Percentiles rank a stretch among this genome's conserved stretches.
These are phyloP conservation scores for Tribolium madens DNA, from an alignment of 1,140 invertebrate genomes.

Conservation along the genomic window DNA sequence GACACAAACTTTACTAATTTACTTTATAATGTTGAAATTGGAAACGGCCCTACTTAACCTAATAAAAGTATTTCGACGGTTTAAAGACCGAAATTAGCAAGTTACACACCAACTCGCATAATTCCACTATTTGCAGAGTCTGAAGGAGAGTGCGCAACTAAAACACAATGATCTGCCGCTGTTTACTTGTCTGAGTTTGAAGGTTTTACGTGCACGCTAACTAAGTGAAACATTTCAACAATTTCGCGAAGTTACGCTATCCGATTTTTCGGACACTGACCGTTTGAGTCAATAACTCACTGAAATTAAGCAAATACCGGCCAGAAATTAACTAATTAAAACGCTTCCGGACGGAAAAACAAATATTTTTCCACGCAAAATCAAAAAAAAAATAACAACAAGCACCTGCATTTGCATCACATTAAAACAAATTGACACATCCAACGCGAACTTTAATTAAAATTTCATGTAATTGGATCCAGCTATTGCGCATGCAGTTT, in stretches of 20 bases:
- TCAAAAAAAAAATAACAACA: background rate
- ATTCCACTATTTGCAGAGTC: conserved; percentile 28
- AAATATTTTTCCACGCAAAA: conserved; percentile 12
- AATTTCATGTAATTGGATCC: conserved; percentile 3
- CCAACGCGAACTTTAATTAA: background rate
- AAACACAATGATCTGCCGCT: conserved; percentile 34
- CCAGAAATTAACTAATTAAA: conserved; percentile 25
- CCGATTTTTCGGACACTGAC: conserved; percentile 6
- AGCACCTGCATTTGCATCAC: background rate
- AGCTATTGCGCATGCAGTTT: background rate
- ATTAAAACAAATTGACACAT: conserved; percentile 14
- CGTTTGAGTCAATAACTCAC: conserved; percentile 30
- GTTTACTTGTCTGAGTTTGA: conserved; percentile 20
- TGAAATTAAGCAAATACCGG: conserved; percentile 23
- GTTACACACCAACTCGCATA: conserved; percentile 36
- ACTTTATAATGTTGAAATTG: conserved; percentile 35
- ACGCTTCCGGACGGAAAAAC: conserved; percentile 16
- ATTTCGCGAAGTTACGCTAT: background rate
- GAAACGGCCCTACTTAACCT: background rate
- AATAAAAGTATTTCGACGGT: conserved; percentile 31
- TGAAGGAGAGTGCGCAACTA: conserved; percentile 18
- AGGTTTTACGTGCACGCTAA: conserved; percentile 33
- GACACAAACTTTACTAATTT: conserved; percentile 42
- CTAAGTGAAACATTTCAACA: conserved; percentile 32
- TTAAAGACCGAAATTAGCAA: conserved; percentile 37